Conservation (phyloP, 2,797 vertebrate species). For the Scleropages formosus region DNA sequence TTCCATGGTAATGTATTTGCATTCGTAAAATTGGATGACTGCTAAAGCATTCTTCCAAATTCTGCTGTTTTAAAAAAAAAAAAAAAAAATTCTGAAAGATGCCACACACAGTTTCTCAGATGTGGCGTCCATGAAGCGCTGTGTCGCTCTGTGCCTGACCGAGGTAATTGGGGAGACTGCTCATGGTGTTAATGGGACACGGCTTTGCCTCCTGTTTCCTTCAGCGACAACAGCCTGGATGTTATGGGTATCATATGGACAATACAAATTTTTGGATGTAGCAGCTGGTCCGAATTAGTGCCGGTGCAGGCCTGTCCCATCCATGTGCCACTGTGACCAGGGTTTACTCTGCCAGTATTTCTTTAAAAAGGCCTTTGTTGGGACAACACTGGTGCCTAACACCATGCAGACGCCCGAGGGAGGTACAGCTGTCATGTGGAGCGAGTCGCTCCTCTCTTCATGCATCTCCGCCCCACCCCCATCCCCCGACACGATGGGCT, state of each 20-base stretch:
- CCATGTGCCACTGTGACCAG: neutral
- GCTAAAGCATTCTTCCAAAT: neutral
- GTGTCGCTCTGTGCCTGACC: neutral
- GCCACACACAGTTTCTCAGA: neutral
- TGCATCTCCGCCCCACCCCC: neutral
- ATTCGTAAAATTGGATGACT: neutral
- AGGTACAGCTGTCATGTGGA: conserved; percentile 1
- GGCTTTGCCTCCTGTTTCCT: neutral
- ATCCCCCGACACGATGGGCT: neutral
- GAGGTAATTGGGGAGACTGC: neutral
- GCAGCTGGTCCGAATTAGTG: neutral
- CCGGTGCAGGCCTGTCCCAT: neutral
- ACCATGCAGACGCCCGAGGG: neutral
- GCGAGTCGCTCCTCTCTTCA: neutral
- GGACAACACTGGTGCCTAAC: neutral
- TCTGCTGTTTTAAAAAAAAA: no score
- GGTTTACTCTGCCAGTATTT: neutral
- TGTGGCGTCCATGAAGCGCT: neutral
- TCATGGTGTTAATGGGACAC: neutral
- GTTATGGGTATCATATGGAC: neutral
- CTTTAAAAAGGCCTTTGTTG: neutral
- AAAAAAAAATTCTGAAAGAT: neutral
- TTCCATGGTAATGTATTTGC: neutral
- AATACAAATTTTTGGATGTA: neutral
- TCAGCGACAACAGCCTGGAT: neutral